These are phyloP conservation scores for Chymomyza procnemis DNA, from an alignment of 2,888 invertebrate genomes.

Conservation along the genomic window DNA sequence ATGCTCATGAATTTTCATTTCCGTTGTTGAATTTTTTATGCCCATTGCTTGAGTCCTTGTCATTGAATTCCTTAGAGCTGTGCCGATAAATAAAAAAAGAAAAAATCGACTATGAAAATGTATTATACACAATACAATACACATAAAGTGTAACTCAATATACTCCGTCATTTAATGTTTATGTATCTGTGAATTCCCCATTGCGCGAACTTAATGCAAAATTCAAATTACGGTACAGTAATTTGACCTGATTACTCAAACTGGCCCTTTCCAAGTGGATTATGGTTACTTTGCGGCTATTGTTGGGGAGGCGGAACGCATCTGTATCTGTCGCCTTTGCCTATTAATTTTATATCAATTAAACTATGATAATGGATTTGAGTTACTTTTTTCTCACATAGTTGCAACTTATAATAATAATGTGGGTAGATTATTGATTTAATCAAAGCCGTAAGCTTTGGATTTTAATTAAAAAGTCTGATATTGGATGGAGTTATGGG, in stretches of 20 bases:
- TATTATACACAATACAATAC: not conserved
- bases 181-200: conserved; percentile 31
- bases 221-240: conserved; percentile 41
- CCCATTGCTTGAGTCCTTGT: conserved; percentile 29
- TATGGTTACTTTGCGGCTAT: not conserved
- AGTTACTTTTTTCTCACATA: too few relatives aligned
- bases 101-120: conserved; percentile 5
- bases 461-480: too few relatives aligned
- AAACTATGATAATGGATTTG: too few relatives aligned
- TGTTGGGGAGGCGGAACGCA: too few relatives aligned
- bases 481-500: too few relatives aligned
- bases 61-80: conserved; percentile 39
- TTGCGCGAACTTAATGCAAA: conserved; percentile 33
- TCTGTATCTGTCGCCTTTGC: not conserved
- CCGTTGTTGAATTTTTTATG: conserved; percentile 49
- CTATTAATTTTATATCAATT: not conserved
- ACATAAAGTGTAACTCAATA: not conserved
- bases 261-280: not conserved
- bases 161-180: not conserved
- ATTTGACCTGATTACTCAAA: conserved; percentile 48
- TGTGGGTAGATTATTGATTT: too few relatives aligned
- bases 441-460: too few relatives aligned
- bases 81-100: conserved; percentile 17
- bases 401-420: too few relatives aligned
- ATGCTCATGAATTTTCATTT: conserved; percentile 66